Conservation (phyloP, 2,113 vertebrate genomes). For the Periophthalmus modestus region DNA sequence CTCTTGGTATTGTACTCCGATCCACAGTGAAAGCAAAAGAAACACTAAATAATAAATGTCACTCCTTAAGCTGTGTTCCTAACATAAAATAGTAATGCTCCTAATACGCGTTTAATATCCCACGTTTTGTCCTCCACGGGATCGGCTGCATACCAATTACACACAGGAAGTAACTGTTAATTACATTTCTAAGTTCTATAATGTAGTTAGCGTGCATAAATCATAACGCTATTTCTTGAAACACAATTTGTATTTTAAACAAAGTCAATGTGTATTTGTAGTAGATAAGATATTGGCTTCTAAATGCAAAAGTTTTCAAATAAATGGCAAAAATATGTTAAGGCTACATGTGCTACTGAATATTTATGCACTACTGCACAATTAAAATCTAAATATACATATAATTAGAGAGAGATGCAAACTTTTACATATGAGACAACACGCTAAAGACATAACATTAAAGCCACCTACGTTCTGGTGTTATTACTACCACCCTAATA, state of each 20-base stretch:
- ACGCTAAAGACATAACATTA: background rate
- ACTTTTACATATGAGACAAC: background rate
- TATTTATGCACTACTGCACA: background rate
- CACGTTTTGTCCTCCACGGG: conserved; percentile 63
- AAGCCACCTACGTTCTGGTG: background rate
- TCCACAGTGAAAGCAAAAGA: conserved; percentile 60
- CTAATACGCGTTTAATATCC: conserved; percentile 70
- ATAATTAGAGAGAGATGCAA: background rate
- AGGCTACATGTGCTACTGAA: conserved; percentile 19
- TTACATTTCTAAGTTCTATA: conserved; percentile 75
- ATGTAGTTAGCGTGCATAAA: conserved; percentile 79
- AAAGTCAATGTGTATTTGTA: conserved; percentile 68
- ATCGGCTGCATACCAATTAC: conserved; percentile 75
- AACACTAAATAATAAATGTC: conserved; percentile 76
- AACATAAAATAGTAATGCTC: conserved; percentile 74
- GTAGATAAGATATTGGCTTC: conserved; percentile 44
- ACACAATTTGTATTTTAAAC: conserved; percentile 64
- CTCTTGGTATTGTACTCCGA: conserved; percentile 28
- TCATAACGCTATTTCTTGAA: conserved; percentile 74
- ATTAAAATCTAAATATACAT: background rate
- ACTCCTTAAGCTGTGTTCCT: conserved; percentile 69
- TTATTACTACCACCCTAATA: background rate
- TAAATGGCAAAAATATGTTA: conserved; percentile 27
- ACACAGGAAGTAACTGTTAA: conserved; percentile 65
- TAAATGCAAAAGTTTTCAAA: conserved; percentile 42